Conservation (phyloP, 2,888 invertebrate genomes). For the Panzeria rudis region DNA sequence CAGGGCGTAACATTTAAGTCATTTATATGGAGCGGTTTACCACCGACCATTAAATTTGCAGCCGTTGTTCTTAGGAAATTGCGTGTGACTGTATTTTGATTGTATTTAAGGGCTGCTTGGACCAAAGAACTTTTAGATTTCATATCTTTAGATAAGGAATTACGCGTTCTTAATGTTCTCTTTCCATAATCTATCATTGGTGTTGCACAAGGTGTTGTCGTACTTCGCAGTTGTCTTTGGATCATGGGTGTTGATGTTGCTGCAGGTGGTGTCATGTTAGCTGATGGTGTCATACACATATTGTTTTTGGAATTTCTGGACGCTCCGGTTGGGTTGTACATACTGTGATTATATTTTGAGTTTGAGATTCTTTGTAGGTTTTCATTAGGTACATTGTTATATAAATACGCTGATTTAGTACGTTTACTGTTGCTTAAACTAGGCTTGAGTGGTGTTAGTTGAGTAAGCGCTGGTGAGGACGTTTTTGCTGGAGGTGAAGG, state of each 20-base stretch:
- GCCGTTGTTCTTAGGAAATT: slow-evolving; percentile 56
- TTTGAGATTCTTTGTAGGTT: slow-evolving; percentile 64
- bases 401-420: slow-evolving; percentile 48
- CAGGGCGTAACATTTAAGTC: slow-evolving; percentile 59
- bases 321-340: slow-evolving; percentile 22
- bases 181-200: slow-evolving; percentile 78
- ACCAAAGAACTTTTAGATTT: slow-evolving; percentile 74
- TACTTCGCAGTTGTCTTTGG: slow-evolving; percentile 81
- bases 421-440: slow-evolving; percentile 32
- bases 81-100: slow-evolving; percentile 53
- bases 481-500: slow-evolving; percentile 4
- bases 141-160: slow-evolving; percentile 77
- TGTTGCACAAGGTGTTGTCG: slow-evolving; percentile 65
- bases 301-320: slow-evolving; percentile 68
- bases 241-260: slow-evolving; percentile 73
- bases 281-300: slow-evolving; percentile 49
- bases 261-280: slow-evolving; percentile 51
- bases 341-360: slow-evolving; percentile 42
- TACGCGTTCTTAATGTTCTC: slow-evolving; percentile 81
- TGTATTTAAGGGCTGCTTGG: slow-evolving; percentile 54
- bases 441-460: slow-evolving; percentile 29
- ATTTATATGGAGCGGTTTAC: slow-evolving; percentile 46
- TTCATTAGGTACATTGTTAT: slow-evolving; percentile 67
- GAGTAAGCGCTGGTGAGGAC: background rate
- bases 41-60: slow-evolving; percentile 45